Evolutionary conservation across 2,888 invertebrate species (phyloP).

Genomic region (Orgyia antiqua): DNA sequence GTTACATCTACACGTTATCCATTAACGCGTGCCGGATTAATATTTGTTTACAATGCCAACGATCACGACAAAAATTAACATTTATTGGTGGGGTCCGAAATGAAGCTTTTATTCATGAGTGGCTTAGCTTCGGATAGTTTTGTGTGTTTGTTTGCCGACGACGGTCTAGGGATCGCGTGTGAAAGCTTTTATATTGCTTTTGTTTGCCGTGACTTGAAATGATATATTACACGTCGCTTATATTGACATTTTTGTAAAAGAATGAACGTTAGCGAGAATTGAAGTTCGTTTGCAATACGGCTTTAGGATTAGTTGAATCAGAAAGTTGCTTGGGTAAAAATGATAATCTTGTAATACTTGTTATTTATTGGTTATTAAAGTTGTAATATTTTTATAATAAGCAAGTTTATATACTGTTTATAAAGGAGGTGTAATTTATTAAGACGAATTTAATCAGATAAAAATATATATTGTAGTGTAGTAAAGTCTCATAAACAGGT

Average conservation of each 20-base stretch:
- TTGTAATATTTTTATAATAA: too few relatives aligned
- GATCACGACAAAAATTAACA: conserved; percentile 74
- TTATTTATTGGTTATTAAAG: too few relatives aligned
- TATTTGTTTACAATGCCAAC: conserved; percentile 73
- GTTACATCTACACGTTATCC: conserved; percentile 71
- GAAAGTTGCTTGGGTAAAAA: conserved; percentile 17
- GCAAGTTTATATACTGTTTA: too few relatives aligned
- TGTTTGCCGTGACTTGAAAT: conserved; percentile 73
- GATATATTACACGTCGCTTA: conserved; percentile 71
- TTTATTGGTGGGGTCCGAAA: conserved; percentile 72
- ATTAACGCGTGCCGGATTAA: conserved; percentile 74
- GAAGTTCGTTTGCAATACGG: conserved; percentile 52
- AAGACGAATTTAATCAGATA: too few relatives aligned
- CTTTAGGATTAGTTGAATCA: conserved; percentile 29
- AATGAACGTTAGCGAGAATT: conserved; percentile 51
- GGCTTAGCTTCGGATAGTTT: conserved; percentile 71
- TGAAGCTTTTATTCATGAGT: conserved; percentile 75
- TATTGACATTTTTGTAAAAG: conserved; percentile 66
- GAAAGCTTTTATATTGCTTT: conserved; percentile 70
- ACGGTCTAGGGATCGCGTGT: conserved; percentile 66
- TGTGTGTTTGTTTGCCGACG: conserved; percentile 69
- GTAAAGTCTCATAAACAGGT: too few relatives aligned
- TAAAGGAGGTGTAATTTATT: too few relatives aligned
- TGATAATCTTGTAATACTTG: conserved; percentile 18
- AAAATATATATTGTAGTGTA: too few relatives aligned